A percentile compares a stretch with the other conserved stretches of the same genome.
Conservation (phyloP, 1,140 invertebrate genomes). For the Reticulitermes speratus region DNA sequence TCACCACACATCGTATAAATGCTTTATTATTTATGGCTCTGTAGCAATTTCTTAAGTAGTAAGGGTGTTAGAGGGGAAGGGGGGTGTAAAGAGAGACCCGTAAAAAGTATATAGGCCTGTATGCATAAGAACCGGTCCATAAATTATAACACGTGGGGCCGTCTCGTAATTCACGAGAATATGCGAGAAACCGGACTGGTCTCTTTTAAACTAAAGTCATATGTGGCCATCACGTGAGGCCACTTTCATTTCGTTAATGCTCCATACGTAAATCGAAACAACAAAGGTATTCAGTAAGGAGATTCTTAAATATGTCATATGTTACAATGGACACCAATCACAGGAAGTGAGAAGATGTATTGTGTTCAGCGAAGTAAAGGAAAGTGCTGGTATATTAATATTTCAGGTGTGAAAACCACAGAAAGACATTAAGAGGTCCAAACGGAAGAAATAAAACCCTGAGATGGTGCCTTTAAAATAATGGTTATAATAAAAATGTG, state of each 20-base stretch:
- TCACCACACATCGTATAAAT: slow-evolving; percentile 33
- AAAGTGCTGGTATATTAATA: neutral
- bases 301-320: slow-evolving; percentile 4
- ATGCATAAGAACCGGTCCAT: slow-evolving; percentile 26
- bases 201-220: neutral
- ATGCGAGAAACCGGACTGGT: slow-evolving; percentile 24
- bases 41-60: slow-evolving; percentile 33
- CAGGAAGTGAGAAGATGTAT: neutral
- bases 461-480: slow-evolving; percentile 2
- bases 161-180: slow-evolving; percentile 28
- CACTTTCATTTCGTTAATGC: neutral
- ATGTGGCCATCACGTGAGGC: neutral
- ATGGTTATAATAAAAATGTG: neutral
- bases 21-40: slow-evolving; percentile 32
- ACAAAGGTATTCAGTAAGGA: neutral
- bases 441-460: neutral
- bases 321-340: neutral
- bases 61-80: neutral
- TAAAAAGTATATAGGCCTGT: neutral
- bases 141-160: slow-evolving; percentile 29
- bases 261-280: neutral
- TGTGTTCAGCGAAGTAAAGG: neutral
- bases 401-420: slow-evolving; percentile 5
- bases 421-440: neutral
- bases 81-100: slow-evolving; percentile 11